These are phyloP conservation scores for Masticophis lateralis DNA, from an alignment of 2,797 vertebrate species.

Conservation along the genomic window DNA sequence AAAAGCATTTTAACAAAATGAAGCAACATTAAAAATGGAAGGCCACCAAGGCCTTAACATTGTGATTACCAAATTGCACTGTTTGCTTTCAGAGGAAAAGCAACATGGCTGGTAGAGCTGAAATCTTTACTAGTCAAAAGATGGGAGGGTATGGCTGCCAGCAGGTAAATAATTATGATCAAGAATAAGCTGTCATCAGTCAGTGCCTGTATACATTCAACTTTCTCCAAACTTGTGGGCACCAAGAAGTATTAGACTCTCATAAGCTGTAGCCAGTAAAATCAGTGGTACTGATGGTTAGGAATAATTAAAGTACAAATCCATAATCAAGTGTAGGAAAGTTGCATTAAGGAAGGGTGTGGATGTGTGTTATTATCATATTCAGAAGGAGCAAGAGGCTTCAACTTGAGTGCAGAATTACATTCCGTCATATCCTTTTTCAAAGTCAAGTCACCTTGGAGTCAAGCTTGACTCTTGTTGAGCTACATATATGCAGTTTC, in stretches of 20 bases:
- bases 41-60: neutral
- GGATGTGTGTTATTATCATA: neutral
- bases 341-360: neutral
- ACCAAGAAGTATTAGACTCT: neutral
- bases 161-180: neutral
- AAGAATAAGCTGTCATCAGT: neutral
- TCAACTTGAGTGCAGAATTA: neutral
- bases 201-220: neutral
- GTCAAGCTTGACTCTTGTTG: neutral
- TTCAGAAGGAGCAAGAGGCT: neutral
- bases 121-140: neutral
- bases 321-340: neutral
- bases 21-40: neutral
- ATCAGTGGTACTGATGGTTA: neutral
- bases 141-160: neutral
- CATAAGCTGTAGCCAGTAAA: neutral
- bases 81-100: neutral
- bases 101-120: neutral
- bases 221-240: neutral
- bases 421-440: neutral
- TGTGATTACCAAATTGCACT: neutral
- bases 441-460: neutral
- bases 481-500: neutral
- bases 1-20: neutral
- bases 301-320: neutral